Base-by-base conservation (phyloP, 1,140 invertebrate species). In the Coelopa frigida region DNA sequence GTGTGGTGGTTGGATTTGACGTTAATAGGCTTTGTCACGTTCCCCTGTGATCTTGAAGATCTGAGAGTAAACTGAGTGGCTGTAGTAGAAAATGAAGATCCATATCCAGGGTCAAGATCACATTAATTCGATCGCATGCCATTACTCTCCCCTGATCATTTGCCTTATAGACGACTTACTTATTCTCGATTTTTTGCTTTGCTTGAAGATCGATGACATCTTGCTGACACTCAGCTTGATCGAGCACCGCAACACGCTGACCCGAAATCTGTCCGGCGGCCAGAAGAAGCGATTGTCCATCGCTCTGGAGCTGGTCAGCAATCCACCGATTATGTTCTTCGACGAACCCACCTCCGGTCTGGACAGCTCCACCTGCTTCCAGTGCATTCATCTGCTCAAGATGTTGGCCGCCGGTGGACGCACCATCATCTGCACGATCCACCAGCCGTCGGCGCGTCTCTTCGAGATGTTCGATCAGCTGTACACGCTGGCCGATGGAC, bases 391-490 rank as follows among this genome's bases (percentile, higher is more conserved):
- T 10, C 62, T 92, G 35, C 68, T 94, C 54, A 87, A 94, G 73
- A 85, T 82, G n/a, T 68, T 98, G 37, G 89, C 93, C 1, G 77
- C 84, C 20, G 90, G 89, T 23, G 94, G 94, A 1, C 77, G 93
- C 48, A 95, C 93, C 0, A 94, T 98, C 42, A 90, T 98, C 46
- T 97, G 94, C 61, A 98, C 94, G 4, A 97, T 98, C 54, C 95
- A 98, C 74, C 95, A 98, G 62, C 95, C 95, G 0, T 94, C 89
- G 29, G 93, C 94, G 10, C 82, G 92, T 55, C 73, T 97, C 21
- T 98, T 98, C 61, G 91, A 97, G 68, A 95, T 94, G 85, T 98
- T 98, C 68, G 94, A 98, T 67, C 85, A 94, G 71, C 72, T 97
- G 29, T 97, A 96, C 63, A 90, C 94, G 3, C 68, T 98, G 24